Evolutionary conservation across 2,888 invertebrate species (phyloP), one percentile per base, ranked within the genome.

Genomic region (Plebejus argus): DNA sequence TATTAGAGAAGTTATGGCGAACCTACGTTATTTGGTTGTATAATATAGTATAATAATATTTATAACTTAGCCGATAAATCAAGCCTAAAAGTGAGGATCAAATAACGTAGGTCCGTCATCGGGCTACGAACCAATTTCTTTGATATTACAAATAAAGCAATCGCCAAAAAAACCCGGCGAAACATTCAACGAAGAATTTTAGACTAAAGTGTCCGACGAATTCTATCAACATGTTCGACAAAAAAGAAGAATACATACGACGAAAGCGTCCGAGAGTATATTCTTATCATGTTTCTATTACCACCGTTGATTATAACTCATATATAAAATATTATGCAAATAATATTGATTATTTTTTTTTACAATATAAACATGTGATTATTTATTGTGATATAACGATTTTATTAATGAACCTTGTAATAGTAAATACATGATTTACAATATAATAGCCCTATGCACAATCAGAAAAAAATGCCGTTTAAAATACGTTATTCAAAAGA

Each of bases 321-420:
- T 71, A 23, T 71, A 35, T 20, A 72, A 53, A 28, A 23, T 74
- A 74, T 74, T 74, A 74, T 74, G 74, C 74, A 74, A 53, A 49
- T 49, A 15, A 49, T 28, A 53, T 45, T 74, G 53, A n/a, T n/a
- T n/a, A n/a, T n/a, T 18, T 53, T 53, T 28, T 28, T 74, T 74
- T 74, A 74, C 74, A 74, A 49, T 28, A 74, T 8, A 53, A 49
- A 53, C 7, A 23, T 74, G 49, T 53, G 53, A 74, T 28, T 23
- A 74, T 74, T 74, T 74, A 49, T 53, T 74, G 74, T 74, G 74
- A 53, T 74, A 20, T 33, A 49, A 28, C 15, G 74, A 74, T 74
- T 74, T 74, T 23, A 18, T 18, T 28, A 23, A 10, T 20, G 1
- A 28, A 61, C 1, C 66, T 15, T 66, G 28, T 66, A 28, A 66